Percentiles rank a stretch among this genome's conserved stretches.
Conservation (phyloP, 1,140 invertebrate genomes). For the Macrocentrus cingulum region DNA sequence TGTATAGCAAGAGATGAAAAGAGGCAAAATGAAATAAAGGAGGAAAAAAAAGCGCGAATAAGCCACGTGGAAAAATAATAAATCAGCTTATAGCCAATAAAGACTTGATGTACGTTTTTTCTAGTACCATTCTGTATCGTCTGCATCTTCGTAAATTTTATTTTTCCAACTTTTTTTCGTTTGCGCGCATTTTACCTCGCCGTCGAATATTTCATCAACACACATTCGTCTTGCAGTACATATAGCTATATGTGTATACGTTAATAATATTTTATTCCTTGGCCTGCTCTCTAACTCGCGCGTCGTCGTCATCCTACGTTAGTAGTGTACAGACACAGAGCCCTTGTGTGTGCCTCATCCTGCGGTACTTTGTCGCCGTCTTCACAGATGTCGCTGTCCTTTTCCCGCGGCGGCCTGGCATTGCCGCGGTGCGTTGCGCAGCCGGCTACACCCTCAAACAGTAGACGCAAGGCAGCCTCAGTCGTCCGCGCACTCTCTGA, state of each 20-base stretch:
- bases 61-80: conserved; percentile 13
- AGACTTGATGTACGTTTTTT: conserved; percentile 18
- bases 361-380: conserved; percentile 23
- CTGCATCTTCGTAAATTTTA: no score
- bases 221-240: not conserved
- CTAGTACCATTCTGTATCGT: conserved; percentile 26
- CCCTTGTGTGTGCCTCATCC: conserved; percentile 1
- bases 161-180: not conserved
- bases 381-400: conserved; percentile 36
- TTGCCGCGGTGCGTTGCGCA: conserved; percentile 30
- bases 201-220: no score
- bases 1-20: not conserved
- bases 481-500: conserved; percentile 55
- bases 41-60: not conserved
- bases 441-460: conserved; percentile 49
- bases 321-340: conserved; percentile 4
- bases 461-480: conserved; percentile 41
- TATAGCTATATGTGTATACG: not conserved
- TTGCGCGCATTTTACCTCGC: not conserved
- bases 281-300: not conserved
- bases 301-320: conserved; percentile 8
- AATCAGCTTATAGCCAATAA: conserved; percentile 11
- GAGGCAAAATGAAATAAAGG: not conserved
- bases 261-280: not conserved
- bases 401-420: conserved; percentile 28